A percentile compares a stretch with the other conserved stretches of the same genome.
phyloP scores from a whole-genome alignment of 2,113 vertebrate genomes.

The Ellobius talpinus region DNA sequence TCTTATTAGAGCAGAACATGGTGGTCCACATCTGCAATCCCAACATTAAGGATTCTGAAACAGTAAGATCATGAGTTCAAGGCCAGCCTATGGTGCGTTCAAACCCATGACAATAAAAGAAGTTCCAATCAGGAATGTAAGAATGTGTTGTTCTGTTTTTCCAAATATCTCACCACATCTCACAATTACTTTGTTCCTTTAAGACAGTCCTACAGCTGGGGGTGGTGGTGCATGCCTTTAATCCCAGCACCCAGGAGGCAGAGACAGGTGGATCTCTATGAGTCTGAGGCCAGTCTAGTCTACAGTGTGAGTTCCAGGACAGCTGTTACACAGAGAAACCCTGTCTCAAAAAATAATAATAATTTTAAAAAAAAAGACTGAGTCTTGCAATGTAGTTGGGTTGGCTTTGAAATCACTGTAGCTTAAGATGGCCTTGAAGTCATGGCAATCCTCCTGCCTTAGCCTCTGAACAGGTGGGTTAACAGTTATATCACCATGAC shows the following conservation, averaged over 20 bases:
- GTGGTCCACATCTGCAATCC: background rate
- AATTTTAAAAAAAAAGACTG: background rate
- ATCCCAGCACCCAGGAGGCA: background rate
- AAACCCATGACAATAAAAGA: background rate
- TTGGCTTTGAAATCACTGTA: background rate
- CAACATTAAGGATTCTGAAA: background rate
- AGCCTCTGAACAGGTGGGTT: background rate
- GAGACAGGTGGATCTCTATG: background rate
- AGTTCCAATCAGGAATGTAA: slow-evolving; percentile 3
- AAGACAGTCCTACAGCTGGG: no score
- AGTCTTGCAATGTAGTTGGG: background rate
- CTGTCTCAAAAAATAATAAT: background rate
- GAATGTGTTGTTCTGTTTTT: slow-evolving; percentile 60
- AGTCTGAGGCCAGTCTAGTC: no score
- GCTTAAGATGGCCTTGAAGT: background rate
- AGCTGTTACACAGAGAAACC: no score
- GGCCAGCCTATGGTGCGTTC: background rate
- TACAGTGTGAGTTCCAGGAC: no score
- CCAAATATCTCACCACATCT: background rate
- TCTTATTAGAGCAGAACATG: background rate
- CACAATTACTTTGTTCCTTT: slow-evolving; percentile 33
- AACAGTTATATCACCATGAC: background rate
- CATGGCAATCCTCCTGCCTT: background rate
- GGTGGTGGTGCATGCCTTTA: background rate
- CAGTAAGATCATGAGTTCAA: background rate